These are phyloP conservation scores for Orthosia gothica DNA, from an alignment of 2,888 invertebrate genomes.

Conservation along the genomic window DNA sequence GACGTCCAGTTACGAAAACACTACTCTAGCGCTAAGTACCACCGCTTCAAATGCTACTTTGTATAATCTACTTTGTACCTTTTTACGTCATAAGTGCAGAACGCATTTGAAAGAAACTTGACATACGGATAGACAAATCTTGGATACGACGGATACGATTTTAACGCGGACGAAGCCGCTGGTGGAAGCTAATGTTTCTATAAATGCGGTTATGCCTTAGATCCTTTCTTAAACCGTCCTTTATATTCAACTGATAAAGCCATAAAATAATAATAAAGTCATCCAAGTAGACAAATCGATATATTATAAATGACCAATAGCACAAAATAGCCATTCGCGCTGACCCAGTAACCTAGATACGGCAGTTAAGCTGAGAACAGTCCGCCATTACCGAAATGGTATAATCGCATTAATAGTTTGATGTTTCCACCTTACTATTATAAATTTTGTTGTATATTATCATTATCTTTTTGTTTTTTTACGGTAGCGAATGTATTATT, in stretches of 20 bases:
- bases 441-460: background rate
- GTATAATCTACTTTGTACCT: no score
- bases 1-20: no score
- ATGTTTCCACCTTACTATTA: constrained; percentile 10
- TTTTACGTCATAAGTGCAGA: no score
- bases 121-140: no score
- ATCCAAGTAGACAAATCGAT: constrained; percentile 43
- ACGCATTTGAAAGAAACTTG: no score
- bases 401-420: constrained; percentile 69
- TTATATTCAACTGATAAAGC: background rate
- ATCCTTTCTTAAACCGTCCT: background rate
- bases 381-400: constrained; percentile 69
- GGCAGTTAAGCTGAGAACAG: constrained; percentile 70
- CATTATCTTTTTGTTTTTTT: no score
- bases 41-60: no score
- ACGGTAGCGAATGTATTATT: no score
- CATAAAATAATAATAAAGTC: constrained; percentile 12
- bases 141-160: no score
- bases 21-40: no score
- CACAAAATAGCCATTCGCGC: constrained; percentile 57
- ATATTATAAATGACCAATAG: constrained; percentile 56
- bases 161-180: no score
- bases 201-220: background rate
- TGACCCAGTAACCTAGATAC: constrained; percentile 78
- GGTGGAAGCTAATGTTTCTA: no score